Evolutionary conservation across 2,888 invertebrate genomes (phyloP).

Genomic region (Drosophila cognata): DNA sequence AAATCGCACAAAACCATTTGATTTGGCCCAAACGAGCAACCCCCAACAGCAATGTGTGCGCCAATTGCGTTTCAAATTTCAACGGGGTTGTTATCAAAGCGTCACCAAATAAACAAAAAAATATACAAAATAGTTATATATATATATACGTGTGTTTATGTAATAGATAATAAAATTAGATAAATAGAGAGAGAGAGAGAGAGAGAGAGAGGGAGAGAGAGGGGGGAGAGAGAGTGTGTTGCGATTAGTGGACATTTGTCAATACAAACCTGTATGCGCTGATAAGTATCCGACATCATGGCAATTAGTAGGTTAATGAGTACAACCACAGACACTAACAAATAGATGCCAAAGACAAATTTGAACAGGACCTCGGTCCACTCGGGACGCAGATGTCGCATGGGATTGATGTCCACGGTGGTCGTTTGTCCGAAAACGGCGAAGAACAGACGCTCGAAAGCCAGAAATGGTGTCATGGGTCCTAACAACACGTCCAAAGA

Average conservation of each 20-base stretch:
- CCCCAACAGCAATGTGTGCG: constrained; percentile 38
- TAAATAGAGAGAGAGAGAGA: constrained; percentile 3
- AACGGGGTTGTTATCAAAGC: constrained; percentile 61
- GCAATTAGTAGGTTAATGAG: constrained; percentile 99
- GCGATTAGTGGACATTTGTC: constrained; percentile 75
- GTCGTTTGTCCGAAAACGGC: constrained; percentile 98
- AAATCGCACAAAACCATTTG: constrained; percentile 17
- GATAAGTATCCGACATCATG: constrained; percentile 99
- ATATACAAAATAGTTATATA: constrained; percentile 6
- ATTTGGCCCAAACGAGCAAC: constrained; percentile 56
- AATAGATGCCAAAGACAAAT: constrained; percentile 97
- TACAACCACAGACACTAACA: constrained; percentile 99
- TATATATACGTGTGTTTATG: constrained; percentile 3
- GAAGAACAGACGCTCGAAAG: constrained; percentile 99
- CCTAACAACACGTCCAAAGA: constrained; percentile 71
- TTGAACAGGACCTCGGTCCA: constrained; percentile 96
- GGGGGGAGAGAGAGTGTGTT: constrained; percentile 65
- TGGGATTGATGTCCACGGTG: constrained; percentile 92
- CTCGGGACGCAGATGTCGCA: constrained; percentile 89
- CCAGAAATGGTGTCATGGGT: constrained; percentile 93
- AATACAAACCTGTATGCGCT: constrained; percentile 97
- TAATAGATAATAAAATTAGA: constrained; percentile 6
- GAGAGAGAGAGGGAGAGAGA: constrained; percentile 63
- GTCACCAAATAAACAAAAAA: constrained; percentile 3
- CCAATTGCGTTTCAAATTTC: constrained; percentile 44